These are phyloP conservation scores for Coelogynopora nodosa DNA, from an alignment of 2,888 invertebrate species.

Conservation along the genomic window DNA sequence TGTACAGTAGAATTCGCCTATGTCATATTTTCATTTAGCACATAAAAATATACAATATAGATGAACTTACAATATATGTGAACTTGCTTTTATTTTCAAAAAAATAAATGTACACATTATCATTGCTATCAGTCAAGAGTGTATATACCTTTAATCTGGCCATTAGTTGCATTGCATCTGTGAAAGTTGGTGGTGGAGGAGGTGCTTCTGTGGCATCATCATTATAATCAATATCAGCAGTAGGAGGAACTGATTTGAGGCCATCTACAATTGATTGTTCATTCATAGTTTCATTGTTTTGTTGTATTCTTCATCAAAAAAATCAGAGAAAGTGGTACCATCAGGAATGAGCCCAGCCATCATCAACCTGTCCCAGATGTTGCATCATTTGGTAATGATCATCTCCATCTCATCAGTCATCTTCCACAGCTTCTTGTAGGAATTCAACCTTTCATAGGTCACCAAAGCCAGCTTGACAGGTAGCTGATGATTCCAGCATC, in stretches of 20 bases:
- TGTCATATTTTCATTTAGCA: no score
- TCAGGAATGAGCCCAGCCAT: constrained; percentile 13
- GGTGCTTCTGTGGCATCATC: constrained; percentile 19
- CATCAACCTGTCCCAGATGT: constrained; percentile 21
- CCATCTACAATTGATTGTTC: constrained; percentile 31
- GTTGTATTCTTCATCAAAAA: neutral
- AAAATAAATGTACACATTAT: neutral
- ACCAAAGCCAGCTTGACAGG: constrained; percentile 25
- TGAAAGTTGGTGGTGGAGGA: constrained; percentile 31
- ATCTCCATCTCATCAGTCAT: constrained; percentile 9
- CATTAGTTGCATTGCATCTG: constrained; percentile 22
- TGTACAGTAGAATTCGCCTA: no score
- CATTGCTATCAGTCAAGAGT: neutral
- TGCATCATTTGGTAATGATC: neutral
- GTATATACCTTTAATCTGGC: constrained; percentile 2
- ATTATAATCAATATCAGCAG: constrained; percentile 13
- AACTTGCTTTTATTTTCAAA: no score
- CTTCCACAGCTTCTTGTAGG: constrained; percentile 15
- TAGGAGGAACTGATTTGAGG: constrained; percentile 31
- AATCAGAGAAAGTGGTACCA: neutral
- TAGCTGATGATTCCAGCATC: constrained; percentile 8
- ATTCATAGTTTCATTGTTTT: neutral
- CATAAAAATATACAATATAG: no score
- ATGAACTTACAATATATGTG: no score
- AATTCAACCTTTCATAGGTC: constrained; percentile 7